Evolutionary conservation across 2,797 vertebrate genomes (phyloP).

Genomic region (Gymnocypris eckloni): DNA sequence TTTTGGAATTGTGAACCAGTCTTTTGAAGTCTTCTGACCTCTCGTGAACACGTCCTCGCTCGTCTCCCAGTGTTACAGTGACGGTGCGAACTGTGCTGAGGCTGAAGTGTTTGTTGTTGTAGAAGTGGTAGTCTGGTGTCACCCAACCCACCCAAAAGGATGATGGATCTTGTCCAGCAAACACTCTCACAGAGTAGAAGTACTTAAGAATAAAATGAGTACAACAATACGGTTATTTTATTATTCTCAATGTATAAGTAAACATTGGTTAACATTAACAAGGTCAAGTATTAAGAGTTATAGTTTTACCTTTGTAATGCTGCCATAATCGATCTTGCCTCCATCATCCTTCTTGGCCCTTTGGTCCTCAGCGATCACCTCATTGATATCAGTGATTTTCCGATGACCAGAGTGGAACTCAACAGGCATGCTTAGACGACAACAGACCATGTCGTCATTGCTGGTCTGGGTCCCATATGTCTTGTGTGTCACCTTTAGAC

Average conservation of each 20-base stretch:
- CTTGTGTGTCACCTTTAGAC: conserved; percentile 96
- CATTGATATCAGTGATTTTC: conserved; percentile 56
- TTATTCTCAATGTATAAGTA: neutral
- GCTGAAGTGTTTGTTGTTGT: conserved; percentile 93
- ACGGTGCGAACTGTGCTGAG: conserved; percentile 90
- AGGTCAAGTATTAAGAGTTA: neutral
- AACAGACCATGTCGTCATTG: conserved; percentile 92
- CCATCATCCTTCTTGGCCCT: conserved; percentile 71
- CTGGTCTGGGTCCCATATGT: conserved; percentile 97
- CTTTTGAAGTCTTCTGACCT: conserved; percentile 78
- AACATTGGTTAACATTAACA: neutral
- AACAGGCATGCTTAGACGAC: conserved; percentile 94
- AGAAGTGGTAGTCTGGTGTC: conserved; percentile 95
- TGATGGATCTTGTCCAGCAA: conserved; percentile 95
- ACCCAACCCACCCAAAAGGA: conserved; percentile 98
- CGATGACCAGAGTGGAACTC: conserved; percentile 83
- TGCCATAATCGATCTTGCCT: conserved; percentile 74
- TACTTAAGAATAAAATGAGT: conserved; percentile 73
- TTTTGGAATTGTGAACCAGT: neutral
- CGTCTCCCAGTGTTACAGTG: conserved; percentile 95
- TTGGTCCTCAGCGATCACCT: conserved; percentile 53
- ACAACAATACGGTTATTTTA: neutral
- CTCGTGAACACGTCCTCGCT: conserved; percentile 96
- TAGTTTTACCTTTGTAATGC: conserved; percentile 76
- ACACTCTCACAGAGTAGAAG: conserved; percentile 91